Conservation (phyloP, 1,140 invertebrate genomes). For the Nomia melanderi region DNA sequence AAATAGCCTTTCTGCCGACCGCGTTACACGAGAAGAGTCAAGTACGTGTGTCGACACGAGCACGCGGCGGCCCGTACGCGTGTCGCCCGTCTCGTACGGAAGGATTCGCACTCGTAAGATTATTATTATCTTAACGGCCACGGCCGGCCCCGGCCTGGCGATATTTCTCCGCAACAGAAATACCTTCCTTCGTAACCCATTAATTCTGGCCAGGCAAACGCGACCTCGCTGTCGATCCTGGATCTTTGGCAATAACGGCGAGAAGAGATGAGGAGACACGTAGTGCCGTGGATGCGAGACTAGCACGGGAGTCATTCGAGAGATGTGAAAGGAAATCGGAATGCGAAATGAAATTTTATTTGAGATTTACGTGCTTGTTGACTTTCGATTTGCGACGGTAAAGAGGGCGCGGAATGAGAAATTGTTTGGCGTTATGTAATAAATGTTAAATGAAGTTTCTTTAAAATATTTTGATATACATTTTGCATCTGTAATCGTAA, state of each 20-base stretch:
- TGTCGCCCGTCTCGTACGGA: conserved; percentile 31
- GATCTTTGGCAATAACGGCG: background rate
- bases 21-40: conserved; percentile 55
- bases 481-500: too few species aligned
- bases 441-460: too few species aligned
- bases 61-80: conserved; percentile 41
- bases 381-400: too few species aligned
- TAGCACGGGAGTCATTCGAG: too few species aligned
- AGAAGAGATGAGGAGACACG: too few species aligned
- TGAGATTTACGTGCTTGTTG: too few species aligned
- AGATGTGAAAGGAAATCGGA: too few species aligned
- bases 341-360: too few species aligned
- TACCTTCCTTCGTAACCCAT: conserved; percentile 31
- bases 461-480: too few species aligned
- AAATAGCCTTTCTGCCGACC: conserved; percentile 75
- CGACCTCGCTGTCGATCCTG: background rate
- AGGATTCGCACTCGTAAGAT: conserved; percentile 52
- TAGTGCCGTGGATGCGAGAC: too few species aligned
- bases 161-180: conserved; percentile 45
- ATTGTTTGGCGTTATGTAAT: too few species aligned
- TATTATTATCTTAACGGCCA: conserved; percentile 67
- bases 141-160: conserved; percentile 8
- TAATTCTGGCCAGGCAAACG: background rate
- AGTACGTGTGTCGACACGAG: conserved; percentile 60
- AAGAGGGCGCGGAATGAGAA: too few species aligned